phyloP scores from a whole-genome alignment of 2,888 invertebrate genomes.

The Apodemia hepburni region DNA sequence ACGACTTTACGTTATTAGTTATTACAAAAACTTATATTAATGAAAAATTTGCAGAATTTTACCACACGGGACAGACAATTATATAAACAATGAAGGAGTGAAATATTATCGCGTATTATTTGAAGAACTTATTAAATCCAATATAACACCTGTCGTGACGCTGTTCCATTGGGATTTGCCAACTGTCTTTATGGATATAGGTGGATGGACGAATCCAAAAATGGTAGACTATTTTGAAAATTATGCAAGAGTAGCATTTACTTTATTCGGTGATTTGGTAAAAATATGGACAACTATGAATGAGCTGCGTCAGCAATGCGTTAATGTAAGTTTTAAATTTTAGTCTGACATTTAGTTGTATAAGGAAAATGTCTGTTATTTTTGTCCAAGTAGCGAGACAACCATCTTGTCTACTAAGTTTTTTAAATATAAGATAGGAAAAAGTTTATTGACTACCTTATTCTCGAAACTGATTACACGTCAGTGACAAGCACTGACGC shows the following conservation, averaged over 20 bases:
- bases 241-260: constrained; percentile 77
- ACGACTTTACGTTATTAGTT: not conserved
- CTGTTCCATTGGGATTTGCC: constrained; percentile 83
- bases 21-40: not conserved
- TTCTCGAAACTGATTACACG: too few species aligned
- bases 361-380: not conserved
- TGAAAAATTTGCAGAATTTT: constrained; percentile 73
- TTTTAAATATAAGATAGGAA: too few species aligned
- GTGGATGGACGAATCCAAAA: constrained; percentile 74
- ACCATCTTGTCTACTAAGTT: too few species aligned
- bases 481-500: too few species aligned
- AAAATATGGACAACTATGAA: constrained; percentile 89
- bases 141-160: constrained; percentile 84
- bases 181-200: constrained; percentile 69
- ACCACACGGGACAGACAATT: constrained; percentile 83
- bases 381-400: too few species aligned
- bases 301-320: constrained; percentile 82
- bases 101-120: constrained; percentile 88
- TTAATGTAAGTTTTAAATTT: constrained; percentile 53
- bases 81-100: constrained; percentile 84
- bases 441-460: too few species aligned
- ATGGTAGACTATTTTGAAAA: constrained; percentile 76
- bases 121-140: constrained; percentile 82
- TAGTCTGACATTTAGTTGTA: not conserved
- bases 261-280: constrained; percentile 82